Evolutionary conservation across 2,113 vertebrate species (phyloP).

Genomic region (Chionomys nivalis): DNA sequence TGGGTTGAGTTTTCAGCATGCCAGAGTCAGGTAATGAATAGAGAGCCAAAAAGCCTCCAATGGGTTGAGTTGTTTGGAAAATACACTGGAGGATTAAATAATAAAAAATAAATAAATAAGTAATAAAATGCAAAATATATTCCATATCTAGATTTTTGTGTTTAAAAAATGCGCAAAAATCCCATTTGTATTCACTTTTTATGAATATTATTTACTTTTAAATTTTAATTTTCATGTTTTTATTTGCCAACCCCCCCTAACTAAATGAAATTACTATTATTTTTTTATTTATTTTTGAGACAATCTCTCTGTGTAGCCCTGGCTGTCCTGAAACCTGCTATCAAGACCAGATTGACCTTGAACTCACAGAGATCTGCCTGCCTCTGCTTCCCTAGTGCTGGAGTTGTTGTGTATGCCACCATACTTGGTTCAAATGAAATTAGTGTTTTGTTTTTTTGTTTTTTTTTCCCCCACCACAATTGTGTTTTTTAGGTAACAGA

Average conservation of each 20-base stretch:
- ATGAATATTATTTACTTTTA: conserved; percentile 10
- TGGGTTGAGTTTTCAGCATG: neutral
- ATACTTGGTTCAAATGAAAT: neutral
- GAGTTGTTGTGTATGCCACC: neutral
- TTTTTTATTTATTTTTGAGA: neutral
- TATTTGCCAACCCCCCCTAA: conserved; percentile 57
- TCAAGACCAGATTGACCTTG: neutral
- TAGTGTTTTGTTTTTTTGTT: neutral
- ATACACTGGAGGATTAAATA: neutral
- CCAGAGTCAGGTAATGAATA: neutral
- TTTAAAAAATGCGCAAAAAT: neutral
- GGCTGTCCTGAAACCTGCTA: neutral
- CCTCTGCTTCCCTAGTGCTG: neutral
- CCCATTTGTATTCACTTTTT: neutral
- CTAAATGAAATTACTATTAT: neutral
- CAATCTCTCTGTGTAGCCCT: neutral
- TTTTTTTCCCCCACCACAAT: too few species aligned
- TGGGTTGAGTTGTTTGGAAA: neutral
- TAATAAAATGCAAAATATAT: neutral
- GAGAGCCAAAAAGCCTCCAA: neutral
- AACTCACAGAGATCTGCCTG: neutral
- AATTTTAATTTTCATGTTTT: conserved; percentile 6
- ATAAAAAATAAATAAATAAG: neutral
- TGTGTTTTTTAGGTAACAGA: conserved; percentile 87
- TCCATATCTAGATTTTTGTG: neutral